These are phyloP conservation scores for Origma solitaria DNA, from an alignment of 2,113 vertebrate genomes.

Conservation along the genomic window DNA sequence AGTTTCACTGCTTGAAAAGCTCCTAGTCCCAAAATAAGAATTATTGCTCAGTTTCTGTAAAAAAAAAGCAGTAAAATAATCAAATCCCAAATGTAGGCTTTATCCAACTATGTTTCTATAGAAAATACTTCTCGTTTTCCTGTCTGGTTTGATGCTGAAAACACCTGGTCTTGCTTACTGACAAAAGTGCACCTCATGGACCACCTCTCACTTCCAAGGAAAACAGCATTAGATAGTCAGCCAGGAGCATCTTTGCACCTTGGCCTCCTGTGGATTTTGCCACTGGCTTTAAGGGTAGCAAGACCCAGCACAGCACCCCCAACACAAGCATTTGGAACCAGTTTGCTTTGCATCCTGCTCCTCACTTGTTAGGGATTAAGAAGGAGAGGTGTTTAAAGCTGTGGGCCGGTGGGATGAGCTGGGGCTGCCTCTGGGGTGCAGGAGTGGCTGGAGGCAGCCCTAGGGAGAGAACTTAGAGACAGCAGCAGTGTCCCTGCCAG, in stretches of 20 bases:
- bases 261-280: background rate
- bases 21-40: background rate
- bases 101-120: background rate
- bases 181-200: background rate
- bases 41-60: background rate
- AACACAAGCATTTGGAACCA: background rate
- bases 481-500: background rate
- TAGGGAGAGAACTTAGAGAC: background rate
- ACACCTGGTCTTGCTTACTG: background rate
- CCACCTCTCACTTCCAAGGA: background rate
- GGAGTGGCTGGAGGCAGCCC: background rate
- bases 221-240: background rate
- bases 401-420: background rate
- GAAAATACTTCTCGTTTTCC: background rate
- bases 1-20: background rate
- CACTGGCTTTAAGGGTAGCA: background rate
- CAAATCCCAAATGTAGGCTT: background rate
- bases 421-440: background rate
- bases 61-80: background rate
- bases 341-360: background rate
- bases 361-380: background rate
- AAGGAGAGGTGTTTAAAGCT: background rate
- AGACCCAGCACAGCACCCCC: background rate
- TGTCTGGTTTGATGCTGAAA: constrained; percentile 3
- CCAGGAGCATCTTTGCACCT: background rate